These are phyloP conservation scores for Microplitis mediator DNA, from an alignment of 1,140 invertebrate species.

Conservation along the genomic window DNA sequence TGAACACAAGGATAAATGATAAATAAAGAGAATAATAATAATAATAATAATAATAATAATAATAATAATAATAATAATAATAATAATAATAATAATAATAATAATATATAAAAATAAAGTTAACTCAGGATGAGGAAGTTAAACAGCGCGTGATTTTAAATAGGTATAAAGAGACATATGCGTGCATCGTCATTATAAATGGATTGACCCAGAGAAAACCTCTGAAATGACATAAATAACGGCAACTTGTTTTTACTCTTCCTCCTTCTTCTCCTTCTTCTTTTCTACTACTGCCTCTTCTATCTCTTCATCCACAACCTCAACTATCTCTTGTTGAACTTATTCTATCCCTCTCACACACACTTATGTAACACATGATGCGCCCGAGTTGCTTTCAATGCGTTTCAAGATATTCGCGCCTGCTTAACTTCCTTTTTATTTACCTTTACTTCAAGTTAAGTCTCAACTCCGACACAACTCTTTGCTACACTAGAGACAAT, in stretches of 20 bases:
- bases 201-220: slow-evolving; percentile 63
- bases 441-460: not conserved
- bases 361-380: not conserved
- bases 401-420: not conserved
- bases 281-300: no score
- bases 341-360: not conserved
- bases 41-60: not conserved
- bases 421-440: not conserved
- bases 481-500: not conserved
- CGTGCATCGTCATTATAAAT: slow-evolving; percentile 49
- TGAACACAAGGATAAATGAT: not conserved
- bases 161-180: slow-evolving; percentile 26
- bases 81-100: not conserved
- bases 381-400: not conserved
- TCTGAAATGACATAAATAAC: slow-evolving; percentile 62
- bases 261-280: slow-evolving; percentile 11
- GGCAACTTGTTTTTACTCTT: slow-evolving; percentile 41
- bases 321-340: no score
- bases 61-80: not conserved
- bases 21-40: not conserved
- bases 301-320: no score
- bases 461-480: not conserved
- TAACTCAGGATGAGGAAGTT: slow-evolving; percentile 4
- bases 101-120: not conserved
- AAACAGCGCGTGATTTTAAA: not conserved